Evolutionary conservation across 2,888 invertebrate species (phyloP), one percentile per base, ranked within the genome.

Genomic region (Eristalis pertinax): DNA sequence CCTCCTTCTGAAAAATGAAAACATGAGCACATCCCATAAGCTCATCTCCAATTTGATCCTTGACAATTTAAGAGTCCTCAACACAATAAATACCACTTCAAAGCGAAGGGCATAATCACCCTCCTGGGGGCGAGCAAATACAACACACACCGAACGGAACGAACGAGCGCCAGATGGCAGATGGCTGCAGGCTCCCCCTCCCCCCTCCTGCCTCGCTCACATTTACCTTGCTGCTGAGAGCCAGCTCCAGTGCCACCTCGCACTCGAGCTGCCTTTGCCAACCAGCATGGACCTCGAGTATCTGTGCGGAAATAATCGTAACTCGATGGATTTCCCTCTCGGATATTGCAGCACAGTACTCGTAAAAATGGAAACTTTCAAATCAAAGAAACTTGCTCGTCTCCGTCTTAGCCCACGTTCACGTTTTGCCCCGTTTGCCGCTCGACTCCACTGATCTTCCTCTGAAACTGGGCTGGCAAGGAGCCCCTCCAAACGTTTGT

Each of bases 1-100:
- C 82, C 19, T 50, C 19, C 19, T 50, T 67, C 63, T 67, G 82
- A 86, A 86, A 86, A 86, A 86, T 82, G 82, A 86, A 86, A 82
- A 82, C 86, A 82, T 76, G 86, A 75, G 70, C 82, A 82, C 70
- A 86, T 82, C 78, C 82, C 78, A 82, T 86, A 82, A 86, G 82
- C 86, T 86, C 86, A 78, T 82, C 82, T 82, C 75, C 82, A 41
- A 86, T 86, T 86, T 86, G 82, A 86, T 86, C 86, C 86, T 86
- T 82, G 86, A 86, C 86, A 86, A 86, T 86, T 86, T 86, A 86
- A 86, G 86, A 86, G 86, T 86, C 86, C 82, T 86, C 86, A 78
- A 82, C 74, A 86, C 82, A 86, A 86, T 86, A 86, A 86, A 86
- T 86, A 82, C 86, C 86, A 86, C 82, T 86, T 82, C 75, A 86